Evolutionary conservation across 1,140 invertebrate species (phyloP).

Genomic region (Euschistus heros): DNA sequence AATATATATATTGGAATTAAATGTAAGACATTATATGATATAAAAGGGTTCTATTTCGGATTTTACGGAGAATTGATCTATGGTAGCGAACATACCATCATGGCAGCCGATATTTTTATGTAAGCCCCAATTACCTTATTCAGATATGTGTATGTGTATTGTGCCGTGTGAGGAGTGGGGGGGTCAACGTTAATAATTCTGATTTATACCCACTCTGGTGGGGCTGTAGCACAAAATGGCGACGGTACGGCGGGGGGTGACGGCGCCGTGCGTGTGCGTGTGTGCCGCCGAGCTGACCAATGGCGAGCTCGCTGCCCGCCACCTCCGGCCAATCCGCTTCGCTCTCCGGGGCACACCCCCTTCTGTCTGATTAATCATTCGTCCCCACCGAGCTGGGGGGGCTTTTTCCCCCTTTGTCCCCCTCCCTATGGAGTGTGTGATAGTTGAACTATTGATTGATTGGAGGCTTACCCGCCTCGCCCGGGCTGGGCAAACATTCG

Average conservation of each 20-base stretch:
- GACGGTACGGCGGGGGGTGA: not conserved
- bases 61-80: too few species aligned
- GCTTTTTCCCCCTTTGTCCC: constrained; percentile 2
- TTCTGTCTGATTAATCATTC: constrained; percentile 2
- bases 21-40: too few species aligned
- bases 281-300: constrained; percentile 16
- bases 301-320: constrained; percentile 3
- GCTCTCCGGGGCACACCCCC: not conserved
- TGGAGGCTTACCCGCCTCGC: not conserved
- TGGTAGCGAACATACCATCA: too few species aligned
- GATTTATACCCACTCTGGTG: constrained; percentile 19
- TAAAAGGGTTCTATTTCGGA: too few species aligned
- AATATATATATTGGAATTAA: too few species aligned
- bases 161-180: constrained; percentile 5
- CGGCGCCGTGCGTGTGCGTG: not conserved
- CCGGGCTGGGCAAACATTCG: constrained; percentile 10
- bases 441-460: constrained; percentile 26
- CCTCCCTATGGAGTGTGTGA: constrained; percentile 4
- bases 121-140: too few species aligned
- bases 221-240: constrained; percentile 19
- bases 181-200: constrained; percentile 22
- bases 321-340: not conserved
- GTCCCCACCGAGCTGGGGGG: not conserved
- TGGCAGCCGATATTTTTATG: too few species aligned
- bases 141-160: too few species aligned